These are phyloP conservation scores for Sturnus vulgaris DNA, from an alignment of 2,113 vertebrate genomes.

Conservation along the genomic window DNA sequence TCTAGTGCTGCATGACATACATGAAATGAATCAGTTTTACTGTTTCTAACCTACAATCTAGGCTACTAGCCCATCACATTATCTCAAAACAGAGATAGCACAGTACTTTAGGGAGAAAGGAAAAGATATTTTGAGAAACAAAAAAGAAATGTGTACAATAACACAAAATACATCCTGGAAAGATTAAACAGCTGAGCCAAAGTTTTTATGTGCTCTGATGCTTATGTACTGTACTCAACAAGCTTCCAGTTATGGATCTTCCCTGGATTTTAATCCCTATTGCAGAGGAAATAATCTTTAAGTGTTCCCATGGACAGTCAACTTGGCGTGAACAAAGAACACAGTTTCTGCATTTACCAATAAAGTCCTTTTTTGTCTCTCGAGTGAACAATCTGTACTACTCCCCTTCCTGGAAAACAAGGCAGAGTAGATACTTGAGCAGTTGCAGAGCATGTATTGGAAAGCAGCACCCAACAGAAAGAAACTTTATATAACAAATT, in stretches of 20 bases:
- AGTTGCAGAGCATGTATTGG: not conserved
- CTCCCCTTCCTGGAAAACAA: not conserved
- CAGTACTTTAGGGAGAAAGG: rapidly evolving
- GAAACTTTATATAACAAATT: not conserved
- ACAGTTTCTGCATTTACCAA: not conserved
- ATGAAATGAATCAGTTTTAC: not conserved
- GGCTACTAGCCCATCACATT: rapidly evolving
- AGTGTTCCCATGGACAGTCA: not conserved
- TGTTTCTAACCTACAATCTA: not conserved
- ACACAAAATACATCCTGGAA: not conserved
- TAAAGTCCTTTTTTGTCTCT: not conserved
- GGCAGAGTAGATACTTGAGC: not conserved
- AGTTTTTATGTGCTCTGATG: not conserved
- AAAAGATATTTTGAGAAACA: rapidly evolving
- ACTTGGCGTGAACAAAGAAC: not conserved
- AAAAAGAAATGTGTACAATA: not conserved
- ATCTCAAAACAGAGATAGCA: not conserved
- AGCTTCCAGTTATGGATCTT: not conserved
- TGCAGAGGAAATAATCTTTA: not conserved
- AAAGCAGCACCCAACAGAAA: not conserved
- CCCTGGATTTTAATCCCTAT: not conserved
- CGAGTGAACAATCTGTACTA: not conserved
- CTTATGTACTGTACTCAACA: not conserved
- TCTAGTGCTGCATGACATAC: not conserved
- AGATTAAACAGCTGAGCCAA: not conserved